Evolutionary conservation across 2,113 vertebrate genomes (phyloP).

Genomic region (Desmodus rotundus): DNA sequence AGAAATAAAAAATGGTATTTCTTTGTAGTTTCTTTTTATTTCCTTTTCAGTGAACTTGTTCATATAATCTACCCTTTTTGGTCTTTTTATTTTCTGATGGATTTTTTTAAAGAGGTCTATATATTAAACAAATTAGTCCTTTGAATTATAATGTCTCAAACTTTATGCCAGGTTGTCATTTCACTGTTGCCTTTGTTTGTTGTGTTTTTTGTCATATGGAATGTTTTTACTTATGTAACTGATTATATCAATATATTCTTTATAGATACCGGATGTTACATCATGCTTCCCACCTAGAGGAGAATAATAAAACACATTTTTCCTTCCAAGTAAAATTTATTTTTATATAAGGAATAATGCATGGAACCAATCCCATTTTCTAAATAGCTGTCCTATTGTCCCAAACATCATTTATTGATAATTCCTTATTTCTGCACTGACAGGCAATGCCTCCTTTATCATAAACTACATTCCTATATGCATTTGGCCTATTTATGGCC

Average conservation of each 20-base stretch:
- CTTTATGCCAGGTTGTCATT: not conserved
- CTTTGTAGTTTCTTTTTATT: not conserved
- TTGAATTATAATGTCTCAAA: not conserved
- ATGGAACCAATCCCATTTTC: not conserved
- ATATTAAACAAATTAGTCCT: not conserved
- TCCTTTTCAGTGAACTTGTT: not conserved
- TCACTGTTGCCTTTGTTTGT: not conserved
- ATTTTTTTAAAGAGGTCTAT: not conserved
- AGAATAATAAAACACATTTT: not conserved
- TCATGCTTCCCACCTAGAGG: not conserved
- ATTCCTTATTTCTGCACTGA: not conserved
- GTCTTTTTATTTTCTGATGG: not conserved
- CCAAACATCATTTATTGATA: not conserved
- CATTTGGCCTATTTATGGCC: not conserved
- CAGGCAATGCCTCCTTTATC: not conserved
- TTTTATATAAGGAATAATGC: not conserved
- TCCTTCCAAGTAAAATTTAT: conserved; percentile 17
- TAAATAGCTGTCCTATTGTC: not conserved
- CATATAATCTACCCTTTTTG: not conserved
- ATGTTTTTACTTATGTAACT: not conserved
- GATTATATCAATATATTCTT: not conserved
- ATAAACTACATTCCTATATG: not conserved
- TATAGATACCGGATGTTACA: not conserved
- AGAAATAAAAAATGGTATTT: not conserved
- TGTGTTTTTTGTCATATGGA: not conserved